Conservation (phyloP, 2,888 invertebrate species). For the Acanthosepion lycidas region DNA sequence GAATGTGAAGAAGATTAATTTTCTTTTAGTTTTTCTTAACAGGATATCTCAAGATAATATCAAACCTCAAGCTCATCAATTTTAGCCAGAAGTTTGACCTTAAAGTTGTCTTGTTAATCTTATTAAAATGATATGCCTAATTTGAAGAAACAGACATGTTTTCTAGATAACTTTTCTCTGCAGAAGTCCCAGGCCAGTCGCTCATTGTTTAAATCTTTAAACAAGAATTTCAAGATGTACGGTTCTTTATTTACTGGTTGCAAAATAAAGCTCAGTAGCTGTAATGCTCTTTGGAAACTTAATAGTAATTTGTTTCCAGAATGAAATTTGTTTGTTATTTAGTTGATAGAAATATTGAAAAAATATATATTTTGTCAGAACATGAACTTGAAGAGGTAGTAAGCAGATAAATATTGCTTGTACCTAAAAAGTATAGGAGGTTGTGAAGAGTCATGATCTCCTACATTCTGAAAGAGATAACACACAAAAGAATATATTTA, state of each 20-base stretch:
- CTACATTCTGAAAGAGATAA: too few species aligned
- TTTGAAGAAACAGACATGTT: slow-evolving; percentile 6
- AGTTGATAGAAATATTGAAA: neutral
- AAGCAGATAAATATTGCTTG: too few species aligned
- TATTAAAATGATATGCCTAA: slow-evolving; percentile 20
- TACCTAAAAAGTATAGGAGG: too few species aligned
- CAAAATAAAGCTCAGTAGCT: neutral
- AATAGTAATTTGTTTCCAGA: neutral
- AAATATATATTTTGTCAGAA: neutral
- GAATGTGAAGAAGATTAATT: slow-evolving; percentile 16
- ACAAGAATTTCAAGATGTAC: neutral
- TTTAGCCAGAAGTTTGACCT: slow-evolving; percentile 33
- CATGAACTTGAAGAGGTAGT: too few species aligned
- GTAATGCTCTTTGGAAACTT: neutral
- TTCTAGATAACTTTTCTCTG: neutral
- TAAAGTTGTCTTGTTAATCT: neutral
- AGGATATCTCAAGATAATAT: neutral
- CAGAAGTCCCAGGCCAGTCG: neutral
- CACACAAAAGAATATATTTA: too few species aligned
- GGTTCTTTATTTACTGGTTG: neutral
- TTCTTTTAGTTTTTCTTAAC: neutral
- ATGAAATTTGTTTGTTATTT: neutral
- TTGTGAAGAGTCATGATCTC: too few species aligned
- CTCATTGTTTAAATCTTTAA: neutral
- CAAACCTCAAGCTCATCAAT: neutral